phyloP scores from a whole-genome alignment of 2,888 invertebrate species.

The Carabus problematicus region DNA sequence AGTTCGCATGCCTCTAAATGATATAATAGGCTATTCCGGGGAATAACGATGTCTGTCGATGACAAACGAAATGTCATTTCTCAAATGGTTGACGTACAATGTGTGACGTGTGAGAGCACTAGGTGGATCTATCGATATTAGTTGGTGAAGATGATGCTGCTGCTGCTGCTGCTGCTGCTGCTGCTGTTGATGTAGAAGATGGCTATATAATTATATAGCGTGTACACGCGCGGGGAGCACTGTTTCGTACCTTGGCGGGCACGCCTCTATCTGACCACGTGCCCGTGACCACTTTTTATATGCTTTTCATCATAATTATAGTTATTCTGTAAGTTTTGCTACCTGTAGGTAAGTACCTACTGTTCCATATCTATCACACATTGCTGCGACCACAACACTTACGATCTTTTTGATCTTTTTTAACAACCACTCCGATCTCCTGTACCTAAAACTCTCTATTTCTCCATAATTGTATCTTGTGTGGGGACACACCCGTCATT shows the following conservation, averaged over 20 bases:
- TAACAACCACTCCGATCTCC: background rate
- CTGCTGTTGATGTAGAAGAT: constrained; percentile 13
- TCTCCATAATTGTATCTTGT: background rate
- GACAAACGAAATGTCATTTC: constrained; percentile 17
- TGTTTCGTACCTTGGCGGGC: constrained; percentile 13
- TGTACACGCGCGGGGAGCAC: constrained; percentile 17
- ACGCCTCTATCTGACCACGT: constrained; percentile 31
- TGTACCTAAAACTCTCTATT: background rate
- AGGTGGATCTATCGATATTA: no score
- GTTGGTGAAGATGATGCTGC: no score
- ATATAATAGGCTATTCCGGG: no score
- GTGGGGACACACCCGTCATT: background rate
- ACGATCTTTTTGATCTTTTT: background rate
- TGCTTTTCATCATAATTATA: constrained; percentile 60
- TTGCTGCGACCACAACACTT: background rate
- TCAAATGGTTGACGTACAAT: background rate
- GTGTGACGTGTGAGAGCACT: no score
- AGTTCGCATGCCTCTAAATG: no score
- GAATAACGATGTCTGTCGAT: background rate
- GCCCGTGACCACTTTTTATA: constrained; percentile 54
- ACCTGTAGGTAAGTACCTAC: constrained; percentile 29
- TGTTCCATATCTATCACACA: background rate
- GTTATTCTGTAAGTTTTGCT: constrained; percentile 52
- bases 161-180: no score
- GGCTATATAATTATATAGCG: constrained; percentile 39